Base-by-base conservation (phyloP, 2,888 invertebrate species). In the Syrista parreyssii region DNA sequence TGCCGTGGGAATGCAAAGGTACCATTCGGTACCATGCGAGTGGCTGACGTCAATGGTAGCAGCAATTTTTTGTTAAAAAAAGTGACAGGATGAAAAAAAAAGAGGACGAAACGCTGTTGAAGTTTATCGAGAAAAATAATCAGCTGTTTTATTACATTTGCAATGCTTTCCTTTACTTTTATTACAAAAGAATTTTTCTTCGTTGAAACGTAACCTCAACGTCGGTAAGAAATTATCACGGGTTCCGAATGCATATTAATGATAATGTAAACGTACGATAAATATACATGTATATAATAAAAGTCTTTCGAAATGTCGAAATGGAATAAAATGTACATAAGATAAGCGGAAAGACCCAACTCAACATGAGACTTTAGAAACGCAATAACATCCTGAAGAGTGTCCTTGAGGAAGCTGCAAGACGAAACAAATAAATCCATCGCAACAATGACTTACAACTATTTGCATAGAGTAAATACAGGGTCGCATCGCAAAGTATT, bases 21-120 rank as follows among this genome's bases (percentile, higher is more conserved):
- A 80, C 80, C 80, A 80, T 79, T 79, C 73, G 71, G 81, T 81
- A 81, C 81, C 81, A 81, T 74, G 77, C 79, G 76, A 78, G 55
- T 55, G 23, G 33, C 72, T 79, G 79, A 79, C 81, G 81, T 81
- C 79, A 79, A 23, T 55, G 55, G 71, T 33, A 31, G 31, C 71
- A 71, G 33, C 31, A 31, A 32, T 71, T 71, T 71, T 71, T 71
- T 71, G 31, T 71, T 31, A 6, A 71, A 68, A 68, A 71, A 55
- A 55, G 71, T 12, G 71, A 31, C 31, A 71, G 71, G 11, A 71
- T 33, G 71, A 71, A 31, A 71, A 30, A 71, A 71, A 30, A 71
- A 33, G 68, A 34, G 55, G 55, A 55, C 55, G 55, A 55, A 55
- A 2, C 55, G 23, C 55, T 23, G 55, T 55, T 9, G 55, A 55